A percentile compares a stretch with the other conserved stretches of the same genome.
Conservation (phyloP, 2,113 vertebrate species). For the Mobula hypostoma region DNA sequence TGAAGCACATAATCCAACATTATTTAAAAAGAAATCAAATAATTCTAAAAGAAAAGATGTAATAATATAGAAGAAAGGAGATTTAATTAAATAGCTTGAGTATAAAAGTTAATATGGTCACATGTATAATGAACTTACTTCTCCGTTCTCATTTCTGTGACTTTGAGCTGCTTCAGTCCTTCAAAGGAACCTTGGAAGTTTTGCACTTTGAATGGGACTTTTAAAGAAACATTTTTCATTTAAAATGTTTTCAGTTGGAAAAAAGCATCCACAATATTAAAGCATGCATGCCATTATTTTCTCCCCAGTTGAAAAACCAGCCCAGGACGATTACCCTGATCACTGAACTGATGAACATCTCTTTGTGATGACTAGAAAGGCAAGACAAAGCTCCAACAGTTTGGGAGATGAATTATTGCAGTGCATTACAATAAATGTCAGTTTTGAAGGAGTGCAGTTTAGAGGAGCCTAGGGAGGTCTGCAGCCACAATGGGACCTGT, state of each 20-base stretch:
- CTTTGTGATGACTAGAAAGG: background rate
- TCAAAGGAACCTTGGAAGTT: background rate
- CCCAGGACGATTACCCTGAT: background rate
- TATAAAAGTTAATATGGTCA: background rate
- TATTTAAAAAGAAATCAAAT: background rate
- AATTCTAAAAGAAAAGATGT: background rate
- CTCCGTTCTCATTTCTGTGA: background rate
- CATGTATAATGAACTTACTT: background rate
- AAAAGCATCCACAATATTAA: background rate
- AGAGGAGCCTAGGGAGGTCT: conserved; percentile 20
- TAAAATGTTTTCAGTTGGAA: background rate
- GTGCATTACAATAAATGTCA: conserved; percentile 33
- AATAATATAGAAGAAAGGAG: background rate
- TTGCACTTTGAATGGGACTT: background rate
- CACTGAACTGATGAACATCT: background rate
- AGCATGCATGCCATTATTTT: background rate
- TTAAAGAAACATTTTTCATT: background rate
- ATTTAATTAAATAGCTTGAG: background rate
- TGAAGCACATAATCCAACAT: background rate
- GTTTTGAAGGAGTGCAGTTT: conserved; percentile 22
- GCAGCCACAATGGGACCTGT: conserved; percentile 22
- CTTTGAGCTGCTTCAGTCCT: background rate
- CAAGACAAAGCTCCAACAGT: background rate
- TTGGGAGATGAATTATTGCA: conserved; percentile 14
- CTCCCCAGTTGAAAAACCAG: background rate